Base-by-base conservation (phyloP, 2,797 vertebrate species). In the Chelonia mydas region DNA sequence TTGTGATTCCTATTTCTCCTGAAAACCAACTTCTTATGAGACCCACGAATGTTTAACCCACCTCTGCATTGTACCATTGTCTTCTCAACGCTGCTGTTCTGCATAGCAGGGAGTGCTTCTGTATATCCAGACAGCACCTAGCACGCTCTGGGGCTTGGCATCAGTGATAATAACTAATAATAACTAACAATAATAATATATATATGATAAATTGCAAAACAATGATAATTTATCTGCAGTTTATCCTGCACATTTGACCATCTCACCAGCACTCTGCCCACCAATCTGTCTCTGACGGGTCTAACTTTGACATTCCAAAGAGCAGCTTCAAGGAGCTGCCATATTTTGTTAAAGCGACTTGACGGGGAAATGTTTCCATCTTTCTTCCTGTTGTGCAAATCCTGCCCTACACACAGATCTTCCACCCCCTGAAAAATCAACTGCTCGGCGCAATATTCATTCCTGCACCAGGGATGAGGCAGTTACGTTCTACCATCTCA, bases 361-460 rank as follows among this genome's bases (percentile, higher is more conserved):
- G 37, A 8, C n/a, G 41, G 41, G 41, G 72, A 41, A 59, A 51
- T 37, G 4, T 54, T 93, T 53, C 80, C 83, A 31, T 27, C 16
- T 2, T 19, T 3, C 54, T 27, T 79, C 16, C 47, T 31, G 21
- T n/a, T 93, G 0, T 59, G 27, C 25, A 1, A 1, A 50, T 79
- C 57, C 54, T 74, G 5, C 0, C 0, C 21, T 19, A n/a, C 33
- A 8, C 16, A 65, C 61, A 17, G 13, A 65, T n/a, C 31, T n/a
- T 16, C 50, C 2, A 7, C 41, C 11, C 37, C 6, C n/a, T n/a
- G n/a, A 31, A 0, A 16, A 72, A 78, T 47, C 57, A 79, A 50
- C 47, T 0, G 11, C 37, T 74, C 2, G 3, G 72, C 2, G 41
- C 72, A 13, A 74, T 45, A 27, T 23, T 65, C 61, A 10, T 65